phyloP scores from a whole-genome alignment of 2,888 invertebrate genomes.

The Himalopsyche tibetana region DNA sequence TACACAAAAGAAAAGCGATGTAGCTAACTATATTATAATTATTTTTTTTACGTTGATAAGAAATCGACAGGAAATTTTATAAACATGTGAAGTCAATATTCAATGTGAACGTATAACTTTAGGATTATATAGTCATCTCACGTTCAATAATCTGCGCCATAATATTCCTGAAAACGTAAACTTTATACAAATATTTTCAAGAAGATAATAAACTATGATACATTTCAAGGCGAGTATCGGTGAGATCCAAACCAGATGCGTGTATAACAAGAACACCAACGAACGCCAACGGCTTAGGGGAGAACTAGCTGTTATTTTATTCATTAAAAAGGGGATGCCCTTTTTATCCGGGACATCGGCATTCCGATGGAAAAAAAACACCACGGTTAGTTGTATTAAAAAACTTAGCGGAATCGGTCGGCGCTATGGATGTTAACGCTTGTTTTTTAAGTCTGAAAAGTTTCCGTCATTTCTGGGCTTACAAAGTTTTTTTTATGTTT shows the following conservation, averaged over 20 bases:
- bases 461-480: neutral
- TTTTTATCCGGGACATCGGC: conserved; percentile 55
- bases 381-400: conserved; percentile 38
- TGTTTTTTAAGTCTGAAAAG: neutral
- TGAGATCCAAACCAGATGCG: conserved; percentile 47
- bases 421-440: conserved; percentile 32
- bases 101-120: too few relatives aligned
- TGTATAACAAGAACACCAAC: conserved; percentile 16
- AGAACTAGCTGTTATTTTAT: conserved; percentile 64
- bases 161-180: neutral
- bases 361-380: conserved; percentile 54
- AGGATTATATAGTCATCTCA: too few relatives aligned
- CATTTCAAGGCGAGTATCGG: neutral
- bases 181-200: conserved; percentile 7
- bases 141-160: neutral
- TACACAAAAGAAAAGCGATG: too few relatives aligned
- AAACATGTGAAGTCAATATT: too few relatives aligned
- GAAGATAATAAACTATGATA: neutral
- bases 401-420: conserved; percentile 6
- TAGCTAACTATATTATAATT: too few relatives aligned
- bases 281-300: conserved; percentile 49
- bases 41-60: too few relatives aligned
- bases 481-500: neutral
- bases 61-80: too few relatives aligned
- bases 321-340: conserved; percentile 64